These are phyloP conservation scores for Anoplophora glabripennis DNA, from an alignment of 1,140 invertebrate genomes.

Conservation along the genomic window DNA sequence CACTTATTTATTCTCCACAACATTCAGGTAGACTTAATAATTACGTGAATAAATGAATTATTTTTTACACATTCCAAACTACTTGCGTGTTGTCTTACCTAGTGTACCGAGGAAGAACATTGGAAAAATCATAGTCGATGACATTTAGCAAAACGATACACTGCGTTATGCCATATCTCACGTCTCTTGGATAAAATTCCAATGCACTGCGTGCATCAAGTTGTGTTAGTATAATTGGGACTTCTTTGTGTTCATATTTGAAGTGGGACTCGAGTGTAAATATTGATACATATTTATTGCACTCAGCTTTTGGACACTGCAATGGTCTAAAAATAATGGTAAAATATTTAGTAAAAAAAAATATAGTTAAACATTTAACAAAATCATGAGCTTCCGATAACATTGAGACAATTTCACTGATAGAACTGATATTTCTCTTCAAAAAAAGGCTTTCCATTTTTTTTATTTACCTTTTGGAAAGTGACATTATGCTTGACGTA, in stretches of 20 bases:
- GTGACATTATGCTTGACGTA: too few relatives aligned
- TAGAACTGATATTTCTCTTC: too few relatives aligned
- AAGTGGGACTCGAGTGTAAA: conserved; percentile 36
- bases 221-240: conserved; percentile 43
- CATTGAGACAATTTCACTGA: too few relatives aligned
- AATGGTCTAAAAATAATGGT: conserved; percentile 31
- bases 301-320: conserved; percentile 35
- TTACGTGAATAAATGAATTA: not conserved
- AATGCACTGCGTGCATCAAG: conserved; percentile 50
- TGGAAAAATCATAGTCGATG: conserved; percentile 24
- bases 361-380: too few relatives aligned
- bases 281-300: conserved; percentile 37
- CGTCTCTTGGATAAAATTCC: conserved; percentile 30
- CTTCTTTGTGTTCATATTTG: conserved; percentile 41
- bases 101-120: conserved; percentile 7
- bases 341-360: too few relatives aligned
- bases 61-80: not conserved
- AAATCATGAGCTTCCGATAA: too few relatives aligned
- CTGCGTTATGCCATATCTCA: conserved; percentile 20
- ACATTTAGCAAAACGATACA: conserved; percentile 35
- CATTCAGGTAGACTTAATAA: too few relatives aligned
- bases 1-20: too few relatives aligned
- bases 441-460: too few relatives aligned
- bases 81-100: not conserved
- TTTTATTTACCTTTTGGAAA: too few relatives aligned